These are phyloP conservation scores for Prionailurus bengalensis DNA, from an alignment of 2,113 vertebrate genomes.

Conservation along the genomic window DNA sequence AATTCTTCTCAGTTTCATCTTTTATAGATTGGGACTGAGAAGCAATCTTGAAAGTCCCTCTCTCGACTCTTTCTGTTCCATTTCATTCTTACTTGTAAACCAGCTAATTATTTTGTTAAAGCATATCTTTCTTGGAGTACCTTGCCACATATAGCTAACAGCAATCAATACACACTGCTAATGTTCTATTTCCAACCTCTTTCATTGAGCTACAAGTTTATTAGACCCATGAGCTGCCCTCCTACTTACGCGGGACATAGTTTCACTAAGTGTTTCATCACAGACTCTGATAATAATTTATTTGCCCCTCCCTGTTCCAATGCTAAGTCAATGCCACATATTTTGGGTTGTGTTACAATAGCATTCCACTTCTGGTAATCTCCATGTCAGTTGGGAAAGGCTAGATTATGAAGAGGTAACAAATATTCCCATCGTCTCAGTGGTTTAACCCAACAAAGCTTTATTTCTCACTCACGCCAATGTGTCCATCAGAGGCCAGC, in stretches of 20 bases:
- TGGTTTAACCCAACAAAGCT: neutral
- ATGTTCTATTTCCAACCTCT: neutral
- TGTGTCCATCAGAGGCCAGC: neutral
- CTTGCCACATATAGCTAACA: neutral
- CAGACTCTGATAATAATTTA: neutral
- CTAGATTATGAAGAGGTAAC: neutral
- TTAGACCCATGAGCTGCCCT: neutral
- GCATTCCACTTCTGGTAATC: neutral
- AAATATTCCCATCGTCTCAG: neutral
- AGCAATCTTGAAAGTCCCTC: neutral
- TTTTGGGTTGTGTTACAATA: neutral
- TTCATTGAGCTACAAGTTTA: neutral
- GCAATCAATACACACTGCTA: neutral
- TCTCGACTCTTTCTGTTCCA: neutral
- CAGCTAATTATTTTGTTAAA: neutral
- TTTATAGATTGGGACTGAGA: neutral
- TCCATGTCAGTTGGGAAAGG: neutral
- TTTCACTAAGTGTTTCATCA: neutral
- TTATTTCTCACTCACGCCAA: neutral
- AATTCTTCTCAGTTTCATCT: neutral
- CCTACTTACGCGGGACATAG: neutral
- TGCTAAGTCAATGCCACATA: neutral
- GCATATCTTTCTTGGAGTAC: neutral
- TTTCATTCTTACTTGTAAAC: neutral
- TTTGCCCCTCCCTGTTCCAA: neutral